Base-by-base conservation (phyloP, 2,888 invertebrate species). In the Hoplodrina ambigua region DNA sequence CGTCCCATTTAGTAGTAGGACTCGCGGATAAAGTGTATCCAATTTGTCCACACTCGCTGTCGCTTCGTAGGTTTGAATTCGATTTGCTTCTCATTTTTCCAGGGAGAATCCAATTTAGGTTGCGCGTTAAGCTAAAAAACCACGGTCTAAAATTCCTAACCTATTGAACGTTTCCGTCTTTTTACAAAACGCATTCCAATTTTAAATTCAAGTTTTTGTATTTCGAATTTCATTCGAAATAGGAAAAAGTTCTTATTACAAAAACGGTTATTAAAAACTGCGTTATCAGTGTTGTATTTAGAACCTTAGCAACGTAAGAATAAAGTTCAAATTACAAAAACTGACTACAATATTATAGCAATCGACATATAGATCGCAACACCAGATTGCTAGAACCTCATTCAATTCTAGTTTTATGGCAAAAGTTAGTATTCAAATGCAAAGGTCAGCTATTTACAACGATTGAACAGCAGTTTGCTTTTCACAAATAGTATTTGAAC, bases 31-130 rank as follows among this genome's bases (percentile, higher is more conserved):
- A 65, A 65, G 33, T 60, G 66, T 56, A 19, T 56, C 50, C 66
- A 60, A 67, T 76, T 77, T 56, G 25, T 63, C 10, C 53, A 37
- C 72, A 57, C 25, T 74, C 19, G 41, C 20, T 19, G 41, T 74
- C 66, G 68, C 52, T 46, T 49, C 33, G 53, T 50, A n/a, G 58
- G 62, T 66, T 71, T 44, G 49, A 17, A 77, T 62, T 66, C 55
- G 49, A 59, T 72, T 67, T 56, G 58, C 37, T 63, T 30, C 52
- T 41, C 49, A 53, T 58, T 54, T 49, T 61, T 20, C 25, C 44
- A 20, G 19, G 10, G 50, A 19, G 19, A 62, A 76, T 71, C 52
- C 50, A 66, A 72, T 76, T 65, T 57, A 25, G 13, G 13, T 5
- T 4, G 20, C 30, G 19, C 19, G 69, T 41, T 60, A 69, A 56